A percentile compares a stretch with the other conserved stretches of the same genome.
Conservation (phyloP, 2,113 vertebrate genomes). For the Megaceryle maxima region DNA sequence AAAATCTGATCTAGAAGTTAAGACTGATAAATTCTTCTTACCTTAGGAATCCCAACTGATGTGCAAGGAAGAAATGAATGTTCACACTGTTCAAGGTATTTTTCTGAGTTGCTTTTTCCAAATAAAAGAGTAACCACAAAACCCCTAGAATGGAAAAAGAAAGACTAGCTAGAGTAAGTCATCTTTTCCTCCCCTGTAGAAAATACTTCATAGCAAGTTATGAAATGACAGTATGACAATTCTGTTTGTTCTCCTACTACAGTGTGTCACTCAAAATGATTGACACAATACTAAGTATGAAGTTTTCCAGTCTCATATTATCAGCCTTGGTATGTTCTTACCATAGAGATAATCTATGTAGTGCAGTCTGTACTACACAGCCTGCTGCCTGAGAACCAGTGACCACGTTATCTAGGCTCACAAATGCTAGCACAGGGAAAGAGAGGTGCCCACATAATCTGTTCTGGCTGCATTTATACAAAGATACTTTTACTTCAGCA, state of each 20-base stretch:
- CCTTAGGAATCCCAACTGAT: slow-evolving; percentile 89
- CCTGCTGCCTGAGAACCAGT: neutral
- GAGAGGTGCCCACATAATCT: neutral
- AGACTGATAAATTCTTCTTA: slow-evolving; percentile 52
- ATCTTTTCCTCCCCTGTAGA: neutral
- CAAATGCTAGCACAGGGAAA: neutral
- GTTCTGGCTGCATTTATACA: neutral
- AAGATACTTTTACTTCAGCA: neutral
- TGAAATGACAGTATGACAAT: neutral
- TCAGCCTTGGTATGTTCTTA: neutral
- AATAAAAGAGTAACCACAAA: slow-evolving; percentile 93
- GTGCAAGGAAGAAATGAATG: slow-evolving; percentile 91
- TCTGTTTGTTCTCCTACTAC: neutral
- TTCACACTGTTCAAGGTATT: slow-evolving; percentile 93
- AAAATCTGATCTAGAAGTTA: neutral
- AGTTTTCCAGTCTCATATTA: neutral
- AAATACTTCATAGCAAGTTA: neutral
- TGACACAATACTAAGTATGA: neutral
- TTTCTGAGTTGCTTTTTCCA: slow-evolving; percentile 97
- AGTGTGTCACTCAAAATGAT: neutral
- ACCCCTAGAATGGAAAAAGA: slow-evolving; percentile 77
- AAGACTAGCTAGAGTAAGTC: neutral
- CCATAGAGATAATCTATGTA: fast-evolving
- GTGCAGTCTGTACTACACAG: neutral
- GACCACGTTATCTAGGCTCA: neutral